Conservation (phyloP, 2,797 vertebrate genomes). For the Zalophus californianus region DNA sequence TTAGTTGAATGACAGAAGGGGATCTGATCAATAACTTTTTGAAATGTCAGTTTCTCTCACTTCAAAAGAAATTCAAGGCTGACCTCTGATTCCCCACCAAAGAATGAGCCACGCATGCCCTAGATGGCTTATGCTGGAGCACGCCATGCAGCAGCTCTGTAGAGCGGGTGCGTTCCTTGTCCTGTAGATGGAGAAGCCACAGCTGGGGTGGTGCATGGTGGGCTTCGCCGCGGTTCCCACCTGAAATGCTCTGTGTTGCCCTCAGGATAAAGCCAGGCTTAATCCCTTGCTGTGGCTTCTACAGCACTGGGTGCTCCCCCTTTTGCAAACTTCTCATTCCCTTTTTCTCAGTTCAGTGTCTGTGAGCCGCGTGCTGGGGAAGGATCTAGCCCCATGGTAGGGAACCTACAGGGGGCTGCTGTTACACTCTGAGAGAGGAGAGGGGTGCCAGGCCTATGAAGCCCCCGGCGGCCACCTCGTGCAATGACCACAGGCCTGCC, state of each 20-base stretch:
- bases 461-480: accelerated
- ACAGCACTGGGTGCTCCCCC: accelerated
- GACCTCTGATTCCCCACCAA: neutral
- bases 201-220: accelerated
- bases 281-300: neutral
- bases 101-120: accelerated
- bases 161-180: accelerated
- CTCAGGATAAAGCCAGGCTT: too few species aligned
- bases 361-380: accelerated
- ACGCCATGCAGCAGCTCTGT: accelerated
- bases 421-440: accelerated
- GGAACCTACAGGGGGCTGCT: neutral
- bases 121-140: accelerated
- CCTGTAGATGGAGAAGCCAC: neutral
- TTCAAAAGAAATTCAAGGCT: neutral
- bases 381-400: neutral
- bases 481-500: neutral
- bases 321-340: neutral
- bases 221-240: accelerated
- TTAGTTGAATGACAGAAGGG: too few species aligned
- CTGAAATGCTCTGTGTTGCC: accelerated
- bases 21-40: neutral
- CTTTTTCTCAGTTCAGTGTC: too few species aligned
- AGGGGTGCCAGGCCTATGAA: neutral
- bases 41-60: neutral